A percentile compares a stretch with the other conserved stretches of the same genome.
Conservation (phyloP, 2,888 invertebrate species). For the Hypena proboscidalis region DNA sequence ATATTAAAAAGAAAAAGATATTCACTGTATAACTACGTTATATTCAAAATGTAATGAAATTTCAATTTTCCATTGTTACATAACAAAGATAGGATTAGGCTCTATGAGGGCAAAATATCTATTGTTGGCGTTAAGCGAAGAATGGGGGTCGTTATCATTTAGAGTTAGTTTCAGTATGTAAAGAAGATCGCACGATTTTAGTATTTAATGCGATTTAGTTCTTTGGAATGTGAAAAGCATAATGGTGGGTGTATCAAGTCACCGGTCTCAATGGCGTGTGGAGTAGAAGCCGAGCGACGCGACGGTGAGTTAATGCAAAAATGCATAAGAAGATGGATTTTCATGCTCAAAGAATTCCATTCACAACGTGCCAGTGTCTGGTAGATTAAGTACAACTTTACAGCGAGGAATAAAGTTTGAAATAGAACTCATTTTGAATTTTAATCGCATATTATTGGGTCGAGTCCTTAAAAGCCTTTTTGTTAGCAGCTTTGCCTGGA, state of each 20-base stretch:
- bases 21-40: slow-evolving; percentile 5
- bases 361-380: slow-evolving; percentile 45
- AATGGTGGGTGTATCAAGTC: slow-evolving; percentile 26
- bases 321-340: slow-evolving; percentile 48
- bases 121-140: neutral
- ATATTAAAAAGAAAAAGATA: slow-evolving; percentile 19
- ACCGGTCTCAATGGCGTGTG: slow-evolving; percentile 32
- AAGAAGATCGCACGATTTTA: too few species aligned
- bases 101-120: slow-evolving; percentile 2
- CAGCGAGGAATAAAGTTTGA: slow-evolving; percentile 32
- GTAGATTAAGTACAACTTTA: slow-evolving; percentile 43
- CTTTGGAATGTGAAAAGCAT: slow-evolving; percentile 20
- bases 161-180: too few species aligned
- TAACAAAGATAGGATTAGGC: neutral
- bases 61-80: slow-evolving; percentile 2
- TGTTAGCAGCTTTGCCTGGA: slow-evolving; percentile 30
- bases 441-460: slow-evolving; percentile 42
- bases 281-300: slow-evolving; percentile 17
- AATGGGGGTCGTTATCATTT: neutral
- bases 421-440: slow-evolving; percentile 45
- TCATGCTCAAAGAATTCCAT: slow-evolving; percentile 43
- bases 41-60: slow-evolving; percentile 9
- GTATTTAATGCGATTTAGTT: too few species aligned
- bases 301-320: slow-evolving; percentile 37
- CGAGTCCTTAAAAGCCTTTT: slow-evolving; percentile 34